Base-by-base conservation (phyloP, 53 echinoderm and acorn worm species). In the Astropecten irregularis region DNA sequence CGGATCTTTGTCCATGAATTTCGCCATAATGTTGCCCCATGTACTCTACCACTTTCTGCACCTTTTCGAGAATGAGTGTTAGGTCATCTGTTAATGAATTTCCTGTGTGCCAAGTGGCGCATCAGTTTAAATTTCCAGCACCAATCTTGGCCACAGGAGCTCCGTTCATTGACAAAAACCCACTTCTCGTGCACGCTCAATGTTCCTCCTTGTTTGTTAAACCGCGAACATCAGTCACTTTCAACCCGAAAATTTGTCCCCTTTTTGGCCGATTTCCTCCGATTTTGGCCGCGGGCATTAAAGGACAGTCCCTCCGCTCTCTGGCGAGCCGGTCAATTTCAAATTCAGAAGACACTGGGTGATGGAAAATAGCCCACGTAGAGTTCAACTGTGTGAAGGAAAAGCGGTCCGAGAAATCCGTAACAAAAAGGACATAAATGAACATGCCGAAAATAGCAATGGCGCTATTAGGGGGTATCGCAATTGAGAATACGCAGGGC, bases 41-140 rank as follows among this genome's bases (percentile, higher is more conserved):
- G 86, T 85, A 74, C 76, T 86, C 91, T 86, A 88, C 88, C 86
- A 77, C 89, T 86, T 93, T 62, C 62, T 25, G 84, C 89, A 86
- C 89, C 86, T 88, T 90, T 81, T 57, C 66, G 89, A 91, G 83
- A 81, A 82, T 82, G 82, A 83, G 85, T 88, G 93, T 87, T 95
- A 91, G 89, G 95, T 95, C 92, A 95, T 95, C 89, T 92, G 92
- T 93, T 90, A 95, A 93, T 93, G 89, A 95, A 95, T 95, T 89
- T 91, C 92, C 95, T 90, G 86, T 73, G 90, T 90, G 87, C 81
- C 77, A 86, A 87, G 87, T 90, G 93, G 93, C 93, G 93, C 93
- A 93, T 93, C 87, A 82, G 87, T 93, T 93, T 68, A 93, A 93
- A 93, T 90, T 89, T 93, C 90, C 83, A 65, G 61, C 66, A 90